Base-by-base conservation (phyloP, 2,797 vertebrate species). In the Heterohyrax brucei region DNA sequence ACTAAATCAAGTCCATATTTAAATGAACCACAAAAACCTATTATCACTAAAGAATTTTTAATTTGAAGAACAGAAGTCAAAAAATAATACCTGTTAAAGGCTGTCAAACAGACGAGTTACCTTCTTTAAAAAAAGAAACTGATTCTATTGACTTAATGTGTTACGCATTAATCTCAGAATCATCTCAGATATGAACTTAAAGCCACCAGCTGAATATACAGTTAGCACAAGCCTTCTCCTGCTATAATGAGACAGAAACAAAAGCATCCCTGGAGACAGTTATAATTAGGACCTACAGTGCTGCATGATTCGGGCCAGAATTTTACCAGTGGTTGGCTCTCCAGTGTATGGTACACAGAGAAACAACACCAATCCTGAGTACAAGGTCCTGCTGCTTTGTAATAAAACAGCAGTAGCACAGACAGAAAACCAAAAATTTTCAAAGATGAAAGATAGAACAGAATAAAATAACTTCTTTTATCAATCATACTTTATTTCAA, bases 201-300 rank as follows among this genome's bases (percentile, higher is more conserved):
- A 79, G 8, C 24, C 62, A 61, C 61, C 19, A 82, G 44, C 21
- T 30, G 8, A 70, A 68, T 12, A 7, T 10, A 33, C 26, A 48
- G 33, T 72, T 66, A 44, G 48, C 28, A 44, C 44, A 44, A 64
- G 26, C 46, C 46, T 24, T 70, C n/a, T 44, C 53, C 64, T 75
- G 21, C 82, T 61, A 8, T 46, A 46, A 81, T 46, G n/a, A 72
- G 56, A 76, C 68, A 44, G 30, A 62, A 82, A 24, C n/a, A 39
- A 1, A 87, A 10, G 10, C 4, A 2, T 66, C 56, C 61, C 77
- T 9, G 1, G 73, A 76, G 83, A 62, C 30, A 9, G 10, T 26
- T 86, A 66, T 81, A 92, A 95, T 73, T 53, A n/a, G 68, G 30
- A 56, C 75, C 85, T 72, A 33, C 10, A 75, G 53, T 48, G 84